phyloP scores from a whole-genome alignment of 2,113 vertebrate species.

The Oncorhynchus clarkii region DNA sequence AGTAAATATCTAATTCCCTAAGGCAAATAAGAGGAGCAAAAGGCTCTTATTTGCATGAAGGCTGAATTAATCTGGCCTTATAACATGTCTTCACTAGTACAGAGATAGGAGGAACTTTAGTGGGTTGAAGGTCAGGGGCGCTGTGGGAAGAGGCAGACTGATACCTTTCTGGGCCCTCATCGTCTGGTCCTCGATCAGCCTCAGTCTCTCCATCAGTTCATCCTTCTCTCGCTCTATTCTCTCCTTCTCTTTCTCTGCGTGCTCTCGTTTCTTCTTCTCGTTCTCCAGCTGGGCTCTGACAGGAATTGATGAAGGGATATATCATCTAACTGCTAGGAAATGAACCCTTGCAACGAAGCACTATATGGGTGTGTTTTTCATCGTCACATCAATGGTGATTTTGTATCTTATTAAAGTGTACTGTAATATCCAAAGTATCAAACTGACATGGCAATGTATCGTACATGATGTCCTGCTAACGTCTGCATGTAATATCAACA shows the following conservation, averaged over 20 bases:
- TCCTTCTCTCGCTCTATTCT: constrained; percentile 95
- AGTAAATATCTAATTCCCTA: no score
- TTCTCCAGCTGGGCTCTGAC: constrained; percentile 93
- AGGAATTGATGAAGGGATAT: neutral
- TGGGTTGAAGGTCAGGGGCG: neutral
- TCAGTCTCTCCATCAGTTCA: constrained; percentile 88
- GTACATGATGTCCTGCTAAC: no score
- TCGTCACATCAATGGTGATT: no score
- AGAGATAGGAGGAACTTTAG: constrained; percentile 56
- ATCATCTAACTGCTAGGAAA: neutral
- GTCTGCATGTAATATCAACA: no score
- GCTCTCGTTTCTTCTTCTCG: constrained; percentile 96
- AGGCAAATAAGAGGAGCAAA: neutral
- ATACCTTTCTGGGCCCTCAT: constrained; percentile 93
- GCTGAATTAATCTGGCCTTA: neutral
- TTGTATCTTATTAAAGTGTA: no score
- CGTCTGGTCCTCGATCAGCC: constrained; percentile 94
- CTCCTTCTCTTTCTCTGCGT: constrained; percentile 96
- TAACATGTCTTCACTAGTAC: no score
- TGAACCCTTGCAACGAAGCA: neutral
- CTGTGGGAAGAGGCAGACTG: neutral
- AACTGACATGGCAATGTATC: no score
- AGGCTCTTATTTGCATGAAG: neutral
- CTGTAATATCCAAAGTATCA: neutral
- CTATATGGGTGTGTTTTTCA: no score